Base-by-base conservation (phyloP, 2,113 vertebrate species). In the Dipodomys ordii region DNA sequence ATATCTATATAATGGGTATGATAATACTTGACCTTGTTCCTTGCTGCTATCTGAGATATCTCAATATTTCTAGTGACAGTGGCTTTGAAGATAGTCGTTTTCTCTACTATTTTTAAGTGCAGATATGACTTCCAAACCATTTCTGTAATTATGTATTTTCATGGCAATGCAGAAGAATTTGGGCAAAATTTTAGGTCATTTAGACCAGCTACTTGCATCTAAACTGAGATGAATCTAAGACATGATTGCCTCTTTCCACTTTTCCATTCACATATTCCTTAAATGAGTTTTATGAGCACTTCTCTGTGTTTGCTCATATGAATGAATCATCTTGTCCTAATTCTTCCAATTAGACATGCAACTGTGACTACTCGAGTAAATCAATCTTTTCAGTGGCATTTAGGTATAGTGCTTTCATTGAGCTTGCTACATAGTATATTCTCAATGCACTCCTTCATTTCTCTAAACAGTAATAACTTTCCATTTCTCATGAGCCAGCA, bases 21-120 rank as follows among this genome's bases (percentile, higher is more conserved):
- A 62, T 64, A 62, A 78, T 32, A 72, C n/a, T 90, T 91, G 76
- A 53, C 28, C 16, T 94, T 28, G 39, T 74, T 94, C 4, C n/a
- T 90, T 25, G 6, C 2, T 65, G 74, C 68, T 91, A 57, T 28
- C 23, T 73, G 68, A 76, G 16, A 76, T 87, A 82, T 65, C 68
- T 91, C 62, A 78, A 77, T 60, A 9, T 73, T 82, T 95, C 89
- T 78, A n/a, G 46, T 67, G 78, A 83, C 30, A 90, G 49, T 86
- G 22, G 23, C 87, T 93, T 92, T 15, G 18, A 44, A 89, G 25
- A 80, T 46, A 73, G 10, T 6, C 88, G 28, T 91, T 91, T 93
- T 87, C 25, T 69, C 57, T 35, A 72, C 94, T 28, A 78, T 69
- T 92, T 64, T 86, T 39, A 90, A 57, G 39, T 90, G 49, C 12